Evolutionary conservation across 2,113 vertebrate species (phyloP), one percentile per base, ranked within the genome.

Genomic region (Leucosticte australis): DNA sequence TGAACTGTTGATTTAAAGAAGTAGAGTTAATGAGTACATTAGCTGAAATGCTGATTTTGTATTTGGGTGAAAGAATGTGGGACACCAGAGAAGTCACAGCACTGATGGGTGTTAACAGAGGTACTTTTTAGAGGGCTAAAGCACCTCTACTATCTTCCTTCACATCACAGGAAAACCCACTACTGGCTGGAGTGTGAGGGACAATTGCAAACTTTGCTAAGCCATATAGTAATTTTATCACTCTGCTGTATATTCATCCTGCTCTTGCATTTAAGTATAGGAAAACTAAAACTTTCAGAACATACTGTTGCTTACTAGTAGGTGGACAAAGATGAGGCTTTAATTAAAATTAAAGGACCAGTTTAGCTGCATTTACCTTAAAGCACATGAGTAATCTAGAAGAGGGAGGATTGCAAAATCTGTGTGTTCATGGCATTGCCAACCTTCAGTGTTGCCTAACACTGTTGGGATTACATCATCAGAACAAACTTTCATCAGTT

Each of bases 351-450:
- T 49, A 59, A 78, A 87, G 31, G 42, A 57, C 13, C 1, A 12
- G 7, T 65, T 91, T 42, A 77, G 31, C 59, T 74, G 59, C 18
- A 21, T 85, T 95, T 84, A 83, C 44, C 67, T 94, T 68, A 37
- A 83, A 86, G 52, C 37, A 42, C 3, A 0, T 67, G 30, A 95
- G 27, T 62, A 86, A 86, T 41, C 68, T 86, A 30, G 59, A 86
- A 92, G 77, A 88, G 30, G 47, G 42, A 89, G 17, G 69, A 81
- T 95, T 96, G 83, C 94, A 90, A 94, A 92, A 92, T 83, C 71
- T 88, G 20, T 83, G 73, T 81, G 55, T 88, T 91, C 60, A 35
- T 27, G 41, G 92, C 73, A 86, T 63, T 80, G 50, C 79, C 64
- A 89, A 5, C 64, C 64, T 67, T 81, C 75, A 68, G 55, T 46